A percentile compares a stretch with the other conserved stretches of the same genome.
phyloP scores from a whole-genome alignment of 1,140 invertebrate species.

The Drosophila oshimai region DNA sequence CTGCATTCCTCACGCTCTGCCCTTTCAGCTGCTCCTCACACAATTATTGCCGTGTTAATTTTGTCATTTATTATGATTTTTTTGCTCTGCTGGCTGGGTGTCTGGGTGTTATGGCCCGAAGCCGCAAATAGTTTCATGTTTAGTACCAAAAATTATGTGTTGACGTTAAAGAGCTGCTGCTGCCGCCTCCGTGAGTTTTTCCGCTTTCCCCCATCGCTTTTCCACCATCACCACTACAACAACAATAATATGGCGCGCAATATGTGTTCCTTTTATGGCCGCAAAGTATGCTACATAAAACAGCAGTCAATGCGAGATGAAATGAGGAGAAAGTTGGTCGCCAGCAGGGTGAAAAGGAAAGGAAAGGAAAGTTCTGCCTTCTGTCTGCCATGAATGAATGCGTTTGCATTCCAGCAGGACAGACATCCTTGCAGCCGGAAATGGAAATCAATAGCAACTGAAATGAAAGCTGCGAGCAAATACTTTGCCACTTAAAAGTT shows the following conservation, averaged over 20 bases:
- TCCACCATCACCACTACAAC: background rate
- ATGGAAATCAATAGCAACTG: slow-evolving; percentile 42
- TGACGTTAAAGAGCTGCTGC: slow-evolving; percentile 48
- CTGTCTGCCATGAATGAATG: slow-evolving; percentile 27
- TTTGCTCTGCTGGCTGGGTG: background rate
- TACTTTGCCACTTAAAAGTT: slow-evolving; percentile 42
- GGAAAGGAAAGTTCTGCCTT: slow-evolving; percentile 20
- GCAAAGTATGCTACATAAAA: slow-evolving; percentile 67
- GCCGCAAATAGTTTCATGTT: slow-evolving; percentile 69
- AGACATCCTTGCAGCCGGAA: slow-evolving; percentile 15
- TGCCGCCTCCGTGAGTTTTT: background rate
- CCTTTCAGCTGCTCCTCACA: slow-evolving; percentile 6
- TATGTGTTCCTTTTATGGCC: slow-evolving; percentile 63
- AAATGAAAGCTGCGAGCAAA: slow-evolving; percentile 20
- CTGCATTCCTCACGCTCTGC: slow-evolving; percentile 6
- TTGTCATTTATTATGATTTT: slow-evolving; percentile 75
- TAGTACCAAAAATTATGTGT: slow-evolving; percentile 69
- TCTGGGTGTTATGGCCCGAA: slow-evolving; percentile 16
- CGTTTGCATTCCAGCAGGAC: slow-evolving; percentile 13
- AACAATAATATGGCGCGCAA: slow-evolving; percentile 37
- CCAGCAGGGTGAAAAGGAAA: background rate
- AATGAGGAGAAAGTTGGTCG: slow-evolving; percentile 10
- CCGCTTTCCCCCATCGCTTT: background rate
- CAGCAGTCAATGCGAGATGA: slow-evolving; percentile 46
- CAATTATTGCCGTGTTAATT: slow-evolving; percentile 77